Evolutionary conservation across 2,797 vertebrate species (phyloP).

Genomic region (Liparis tanakae): DNA sequence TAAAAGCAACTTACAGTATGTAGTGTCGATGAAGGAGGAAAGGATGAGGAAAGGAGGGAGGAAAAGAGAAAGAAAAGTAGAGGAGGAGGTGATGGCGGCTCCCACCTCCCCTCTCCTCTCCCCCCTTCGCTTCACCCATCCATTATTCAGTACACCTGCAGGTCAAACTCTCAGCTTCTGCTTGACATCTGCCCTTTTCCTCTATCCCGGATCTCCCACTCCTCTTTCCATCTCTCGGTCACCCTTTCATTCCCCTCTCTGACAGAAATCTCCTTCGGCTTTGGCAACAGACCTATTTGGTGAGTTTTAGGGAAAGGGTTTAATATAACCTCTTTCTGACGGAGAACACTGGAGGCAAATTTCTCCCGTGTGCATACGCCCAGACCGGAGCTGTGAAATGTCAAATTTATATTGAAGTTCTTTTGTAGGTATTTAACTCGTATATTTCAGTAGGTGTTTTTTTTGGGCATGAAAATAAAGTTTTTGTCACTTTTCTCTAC

Average conservation of each 20-base stretch:
- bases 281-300: not conserved
- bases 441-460: not conserved
- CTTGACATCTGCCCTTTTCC: slow-evolving; percentile 55
- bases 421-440: slow-evolving; percentile 44
- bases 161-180: slow-evolving; percentile 73
- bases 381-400: slow-evolving; percentile 51
- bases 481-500: slow-evolving; percentile 9
- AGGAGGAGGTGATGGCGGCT: slow-evolving; percentile 35
- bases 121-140: slow-evolving; percentile 53
- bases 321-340: not conserved
- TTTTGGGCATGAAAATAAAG: slow-evolving; percentile 8
- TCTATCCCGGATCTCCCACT: slow-evolving; percentile 45
- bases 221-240: slow-evolving; percentile 47
- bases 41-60: not conserved
- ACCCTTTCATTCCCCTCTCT: slow-evolving; percentile 47
- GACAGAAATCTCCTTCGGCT: not conserved
- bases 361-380: not conserved
- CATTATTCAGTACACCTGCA: slow-evolving; percentile 76
- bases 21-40: not conserved
- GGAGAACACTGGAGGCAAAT: not conserved
- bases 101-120: slow-evolving; percentile 35
- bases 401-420: slow-evolving; percentile 44
- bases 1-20: not conserved
- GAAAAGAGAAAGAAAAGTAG: slow-evolving; percentile 27
- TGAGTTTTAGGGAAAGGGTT: slow-evolving; percentile 1